Base-by-base conservation (phyloP, 2,113 vertebrate genomes). In the Rafetus swinhoei region DNA sequence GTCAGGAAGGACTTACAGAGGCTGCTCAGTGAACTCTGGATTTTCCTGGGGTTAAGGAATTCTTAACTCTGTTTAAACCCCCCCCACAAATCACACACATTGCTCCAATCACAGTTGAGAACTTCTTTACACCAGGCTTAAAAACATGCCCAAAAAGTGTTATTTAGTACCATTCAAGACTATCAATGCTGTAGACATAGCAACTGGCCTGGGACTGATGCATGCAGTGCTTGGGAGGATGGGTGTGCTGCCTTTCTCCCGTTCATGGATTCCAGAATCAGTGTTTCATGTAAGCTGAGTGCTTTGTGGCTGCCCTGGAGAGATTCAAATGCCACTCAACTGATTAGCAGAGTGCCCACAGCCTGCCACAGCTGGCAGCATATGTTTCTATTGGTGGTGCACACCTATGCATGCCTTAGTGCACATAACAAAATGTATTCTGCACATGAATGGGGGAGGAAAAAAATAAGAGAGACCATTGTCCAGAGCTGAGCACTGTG, bases 121-220 rank as follows among this genome's bases (percentile, higher is more conserved):
- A 90, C 53, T 45, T 59, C 74, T 79, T 81, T 87, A 13, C 24
- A 74, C 32, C 18, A 90, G 79, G 80, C 84, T 93, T 95, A 94
- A 96, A 90, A 91, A 0, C 27, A 85, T 87, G 85, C 91, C 65
- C 85, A 94, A 92, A 89, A 56, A 84, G 94, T 79, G 59, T 91
- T 83, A 65, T 79, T 87, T 79, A 18, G 88, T 86, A 79, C 92
- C 65, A 35, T 35, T 69, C 81, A 24, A 89, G 87, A 89, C 95
- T 91, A 92, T 95, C 96, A 91, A 93, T 77, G 94, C 92, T 95
- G 95, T 85, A 94, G 92, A 81, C 91, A 84, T 79, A 91, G 32
- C 32, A 35, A 7, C 4, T 10, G 65, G 65, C 65, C 32, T 16
- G n/a, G 65, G 65, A 69, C 65, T 69, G 65, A 69, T 69, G 16